Percentiles rank a stretch among this genome's conserved stretches.
phyloP scores from a whole-genome alignment of 2,888 invertebrate genomes.

The Zonitis immaculata region DNA sequence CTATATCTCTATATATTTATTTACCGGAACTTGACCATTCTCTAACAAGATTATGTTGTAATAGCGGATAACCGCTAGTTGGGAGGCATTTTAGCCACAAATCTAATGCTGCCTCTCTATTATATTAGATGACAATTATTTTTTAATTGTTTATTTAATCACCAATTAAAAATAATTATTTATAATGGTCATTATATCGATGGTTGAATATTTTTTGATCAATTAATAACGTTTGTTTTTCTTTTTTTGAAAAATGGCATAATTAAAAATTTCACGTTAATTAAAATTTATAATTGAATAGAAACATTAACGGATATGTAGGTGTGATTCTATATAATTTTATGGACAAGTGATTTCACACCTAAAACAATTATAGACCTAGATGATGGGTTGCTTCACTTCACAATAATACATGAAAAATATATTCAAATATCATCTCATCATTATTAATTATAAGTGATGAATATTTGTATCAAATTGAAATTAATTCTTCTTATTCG shows the following conservation, averaged over 20 bases:
- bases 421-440: no score
- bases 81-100: slow-evolving; percentile 43
- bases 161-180: background rate
- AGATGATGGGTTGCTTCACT: slow-evolving; percentile 11
- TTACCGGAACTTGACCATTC: slow-evolving; percentile 41
- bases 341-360: slow-evolving; percentile 14
- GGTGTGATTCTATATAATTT: slow-evolving; percentile 10
- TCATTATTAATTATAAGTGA: no score
- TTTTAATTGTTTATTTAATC: slow-evolving; percentile 31
- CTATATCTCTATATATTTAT: slow-evolving; percentile 34
- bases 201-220: no score
- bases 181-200: background rate
- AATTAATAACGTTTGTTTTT: no score
- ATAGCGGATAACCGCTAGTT: slow-evolving; percentile 44
- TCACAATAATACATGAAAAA: no score
- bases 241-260: no score
- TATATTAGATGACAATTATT: no score
- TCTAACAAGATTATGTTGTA: slow-evolving; percentile 45
- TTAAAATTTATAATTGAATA: background rate
- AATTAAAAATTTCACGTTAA: no score
- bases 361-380: slow-evolving; percentile 12
- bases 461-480: no score
- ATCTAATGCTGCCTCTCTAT: slow-evolving; percentile 36
- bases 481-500: no score
- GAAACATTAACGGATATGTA: background rate